Evolutionary conservation across 2,888 invertebrate species (phyloP), one percentile per base, ranked within the genome.

Genomic region (Lypha dubia): DNA sequence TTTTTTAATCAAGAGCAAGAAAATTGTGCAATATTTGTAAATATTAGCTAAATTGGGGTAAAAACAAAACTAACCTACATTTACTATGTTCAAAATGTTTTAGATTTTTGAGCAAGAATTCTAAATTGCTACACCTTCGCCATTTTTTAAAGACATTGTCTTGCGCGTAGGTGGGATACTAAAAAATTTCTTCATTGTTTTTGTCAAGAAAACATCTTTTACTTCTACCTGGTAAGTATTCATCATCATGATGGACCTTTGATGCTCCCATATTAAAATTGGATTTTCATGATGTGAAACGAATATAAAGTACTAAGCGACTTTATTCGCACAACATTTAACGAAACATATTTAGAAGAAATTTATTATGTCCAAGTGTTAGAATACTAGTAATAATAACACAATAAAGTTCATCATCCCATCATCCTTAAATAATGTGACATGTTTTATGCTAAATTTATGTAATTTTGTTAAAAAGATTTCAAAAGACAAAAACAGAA

Each of bases 401-500:
- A 70, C 51, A 20, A 73, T 35, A 38, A 56, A 80, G 62, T 62
- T 62, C 24, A 70, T 81, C 62, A 56, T 75, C n/a, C 32, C 24
- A 70, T 81, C 62, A 56, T 75, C n/a, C 32, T 56, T n/a, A 22
- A n/a, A 24, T 53, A 65, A 76, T 60, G 44, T 75, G 62, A 70
- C 75, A 81, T 70, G 70, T 75, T 70, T 81, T 70, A 81, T 76
- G 81, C 70, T 70, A 81, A 81, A 58, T 70, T 65, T 79, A 58
- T 79, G 73, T 73, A 58, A 73, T 73, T 65, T 73, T 38, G 3
- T 71, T 73, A 24, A 22, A 46, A 81, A 75, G 28, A 13, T 60
- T 73, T 41, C 22, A 6, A 28, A 51, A 62, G 20, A 41, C 7
- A 68, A 15, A 9, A 38, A 35, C 41, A 62, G 17, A 41, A 60